Evolutionary conservation across 2,888 invertebrate genomes (phyloP), one percentile per base, ranked within the genome.

Genomic region (Copidosoma aretas): DNA sequence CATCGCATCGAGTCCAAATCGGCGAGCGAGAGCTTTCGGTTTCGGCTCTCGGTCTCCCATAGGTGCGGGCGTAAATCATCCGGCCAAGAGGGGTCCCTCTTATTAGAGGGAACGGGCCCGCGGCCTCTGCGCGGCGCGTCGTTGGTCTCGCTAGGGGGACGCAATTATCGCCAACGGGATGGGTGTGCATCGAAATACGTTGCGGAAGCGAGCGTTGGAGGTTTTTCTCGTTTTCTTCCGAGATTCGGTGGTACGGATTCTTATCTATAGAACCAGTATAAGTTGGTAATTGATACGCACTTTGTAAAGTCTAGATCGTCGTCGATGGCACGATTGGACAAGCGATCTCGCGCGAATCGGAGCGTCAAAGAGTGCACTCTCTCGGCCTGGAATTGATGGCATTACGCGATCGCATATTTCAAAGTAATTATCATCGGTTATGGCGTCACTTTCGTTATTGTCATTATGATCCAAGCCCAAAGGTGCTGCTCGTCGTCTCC

Each of bases 111-210:
- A 54, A 56, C 56, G 51, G 19, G 59, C 15, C 22, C 54, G 46
- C 41, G 52, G 1, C 14, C 14, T 43, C 21, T 10, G 54, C 21
- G 24, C n/a, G 2, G 41, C 60, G 68, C 41, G 66, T 62, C 62
- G 65, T 58, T 62, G 51, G 22, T 4, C 22, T 67, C 51, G 71
- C 62, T 71, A 71, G 67, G 67, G 54, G 60, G 59, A 65, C 60
- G 67, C 67, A 71, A 67, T 71, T 71, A 71, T 64, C 67, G 39
- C 43, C 43, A 0, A 19, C 24, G 3, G 41, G 19, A n/a, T n/a
- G n/a, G n/a, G n/a, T n/a, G n/a, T n/a, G n/a, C n/a, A n/a, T n/a
- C n/a, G n/a, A n/a, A n/a, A n/a, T n/a, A n/a, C n/a, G n/a, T n/a
- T n/a, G n/a, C n/a, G 17, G 17, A 41, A 46, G 41, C 5, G 32